Percentiles rank a stretch among this genome's conserved stretches.
Evolutionary conservation across 1,140 invertebrate genomes (phyloP).

Genomic region (Dendroctonus ponderosae): DNA sequence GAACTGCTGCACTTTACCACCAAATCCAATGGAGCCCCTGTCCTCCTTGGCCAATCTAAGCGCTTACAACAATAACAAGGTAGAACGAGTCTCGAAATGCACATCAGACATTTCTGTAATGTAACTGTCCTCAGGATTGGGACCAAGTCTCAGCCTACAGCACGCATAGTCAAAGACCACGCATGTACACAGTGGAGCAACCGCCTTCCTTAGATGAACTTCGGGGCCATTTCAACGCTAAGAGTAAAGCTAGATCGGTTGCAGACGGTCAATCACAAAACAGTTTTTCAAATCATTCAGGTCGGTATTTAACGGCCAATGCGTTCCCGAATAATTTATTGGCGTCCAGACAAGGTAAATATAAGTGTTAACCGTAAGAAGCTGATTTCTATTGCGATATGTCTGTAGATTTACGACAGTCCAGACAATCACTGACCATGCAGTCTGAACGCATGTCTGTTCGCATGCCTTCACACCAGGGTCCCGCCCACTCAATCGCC

Average conservation of each 20-base stretch:
- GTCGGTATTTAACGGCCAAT: constrained; percentile 65
- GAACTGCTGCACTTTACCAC: constrained; percentile 70
- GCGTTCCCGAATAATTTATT: constrained; percentile 73
- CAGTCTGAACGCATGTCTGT: constrained; percentile 76
- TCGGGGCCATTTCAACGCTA: constrained; percentile 60
- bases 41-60: constrained; percentile 76
- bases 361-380: not conserved
- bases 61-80: constrained; percentile 77
- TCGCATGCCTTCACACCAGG: constrained; percentile 56
- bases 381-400: not conserved
- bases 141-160: constrained; percentile 92
- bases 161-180: constrained; percentile 78
- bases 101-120: not conserved
- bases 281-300: constrained; percentile 79
- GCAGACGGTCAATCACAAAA: constrained; percentile 84
- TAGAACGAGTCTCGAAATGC: constrained; percentile 34
- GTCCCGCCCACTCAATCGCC: constrained; percentile 53
- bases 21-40: constrained; percentile 69
- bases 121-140: constrained; percentile 66
- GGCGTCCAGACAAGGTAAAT: constrained; percentile 71
- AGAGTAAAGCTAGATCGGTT: constrained; percentile 64
- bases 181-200: constrained; percentile 72
- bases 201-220: constrained; percentile 64
- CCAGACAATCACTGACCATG: constrained; percentile 75
- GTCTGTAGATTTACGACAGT: constrained; percentile 73